These are phyloP conservation scores for Dimorphilus gyrociliatus DNA, from an alignment of 2,888 invertebrate species.

Conservation along the genomic window DNA sequence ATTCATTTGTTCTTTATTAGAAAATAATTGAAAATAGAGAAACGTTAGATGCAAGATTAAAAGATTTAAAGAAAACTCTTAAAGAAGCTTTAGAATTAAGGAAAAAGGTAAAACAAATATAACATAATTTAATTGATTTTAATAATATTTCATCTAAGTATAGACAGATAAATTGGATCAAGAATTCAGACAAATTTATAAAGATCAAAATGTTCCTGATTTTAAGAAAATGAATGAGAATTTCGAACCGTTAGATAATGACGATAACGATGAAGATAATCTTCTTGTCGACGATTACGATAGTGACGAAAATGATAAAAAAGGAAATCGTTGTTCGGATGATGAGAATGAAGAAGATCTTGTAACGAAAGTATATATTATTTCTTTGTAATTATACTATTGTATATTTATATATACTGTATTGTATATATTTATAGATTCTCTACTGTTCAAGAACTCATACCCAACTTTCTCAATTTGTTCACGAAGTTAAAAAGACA, in stretches of 20 bases:
- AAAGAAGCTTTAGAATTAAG: too few species aligned
- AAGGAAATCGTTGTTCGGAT: slow-evolving; percentile 11
- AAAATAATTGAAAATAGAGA: too few species aligned
- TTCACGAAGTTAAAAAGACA: slow-evolving; percentile 74
- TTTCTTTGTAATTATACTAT: neutral
- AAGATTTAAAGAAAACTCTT: too few species aligned
- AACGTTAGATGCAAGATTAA: too few species aligned
- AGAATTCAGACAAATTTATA: slow-evolving; percentile 24
- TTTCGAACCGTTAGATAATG: slow-evolving; percentile 10
- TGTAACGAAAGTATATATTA: slow-evolving; percentile 21
- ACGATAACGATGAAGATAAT: slow-evolving; percentile 17
- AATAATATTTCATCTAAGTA: too few species aligned
- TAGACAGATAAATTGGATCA: slow-evolving; percentile 20
- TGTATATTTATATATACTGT: neutral
- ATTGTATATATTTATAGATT: slow-evolving; percentile 42
- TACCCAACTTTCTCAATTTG: slow-evolving; percentile 83
- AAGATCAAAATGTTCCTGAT: too few species aligned
- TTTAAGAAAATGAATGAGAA: slow-evolving; percentile 23
- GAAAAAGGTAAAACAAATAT: too few species aligned
- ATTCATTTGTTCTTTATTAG: too few species aligned
- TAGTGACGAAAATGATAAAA: slow-evolving; percentile 26
- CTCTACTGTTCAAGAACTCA: slow-evolving; percentile 91
- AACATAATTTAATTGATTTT: too few species aligned
- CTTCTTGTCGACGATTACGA: slow-evolving; percentile 25
- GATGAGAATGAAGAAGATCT: slow-evolving; percentile 22